Evolutionary conservation across 1,140 invertebrate genomes (phyloP).

Genomic region (Drosophila kikkawai): DNA sequence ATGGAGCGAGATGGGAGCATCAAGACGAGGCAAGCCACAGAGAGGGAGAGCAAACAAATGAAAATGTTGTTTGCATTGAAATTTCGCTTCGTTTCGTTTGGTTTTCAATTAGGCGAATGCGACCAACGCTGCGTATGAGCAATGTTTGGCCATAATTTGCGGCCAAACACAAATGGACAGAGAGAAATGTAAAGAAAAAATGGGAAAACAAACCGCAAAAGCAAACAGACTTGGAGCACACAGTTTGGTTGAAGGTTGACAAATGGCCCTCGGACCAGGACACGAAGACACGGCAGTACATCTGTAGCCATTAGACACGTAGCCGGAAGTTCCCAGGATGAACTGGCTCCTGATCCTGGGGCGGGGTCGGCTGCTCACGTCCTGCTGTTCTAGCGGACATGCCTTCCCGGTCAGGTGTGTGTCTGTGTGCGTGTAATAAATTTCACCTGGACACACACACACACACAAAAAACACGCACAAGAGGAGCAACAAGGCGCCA

Average conservation of each 20-base stretch:
- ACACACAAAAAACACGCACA: constrained; percentile 21
- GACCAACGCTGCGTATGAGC: constrained; percentile 64
- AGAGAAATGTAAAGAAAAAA: constrained; percentile 4
- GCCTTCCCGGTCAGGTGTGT: constrained; percentile 24
- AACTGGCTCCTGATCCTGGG: constrained; percentile 5
- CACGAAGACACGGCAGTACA: constrained; percentile 42
- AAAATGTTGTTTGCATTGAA: constrained; percentile 70
- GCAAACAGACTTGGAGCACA: constrained; percentile 3
- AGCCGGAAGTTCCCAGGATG: constrained; percentile 42
- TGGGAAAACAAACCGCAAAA: neutral
- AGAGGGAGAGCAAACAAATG: constrained; percentile 33
- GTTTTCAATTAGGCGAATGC: constrained; percentile 66
- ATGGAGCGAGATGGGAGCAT: constrained; percentile 59
- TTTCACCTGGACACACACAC: constrained; percentile 48
- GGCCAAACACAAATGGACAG: constrained; percentile 9
- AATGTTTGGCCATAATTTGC: constrained; percentile 59
- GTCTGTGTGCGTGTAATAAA: constrained; percentile 53
- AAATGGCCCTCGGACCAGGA: constrained; percentile 51
- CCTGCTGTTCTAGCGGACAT: constrained; percentile 45
- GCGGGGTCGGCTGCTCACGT: constrained; percentile 41
- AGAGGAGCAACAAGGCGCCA: constrained; percentile 35
- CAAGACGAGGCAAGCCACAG: constrained; percentile 6
- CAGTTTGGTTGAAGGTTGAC: constrained; percentile 61
- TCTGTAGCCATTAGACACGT: constrained; percentile 74
- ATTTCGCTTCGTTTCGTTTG: constrained; percentile 58